A percentile compares a stretch with the other conserved stretches of the same genome.
These are phyloP conservation scores for Ciconia maguari DNA, from an alignment of 2,113 vertebrate genomes.

Conservation along the genomic window DNA sequence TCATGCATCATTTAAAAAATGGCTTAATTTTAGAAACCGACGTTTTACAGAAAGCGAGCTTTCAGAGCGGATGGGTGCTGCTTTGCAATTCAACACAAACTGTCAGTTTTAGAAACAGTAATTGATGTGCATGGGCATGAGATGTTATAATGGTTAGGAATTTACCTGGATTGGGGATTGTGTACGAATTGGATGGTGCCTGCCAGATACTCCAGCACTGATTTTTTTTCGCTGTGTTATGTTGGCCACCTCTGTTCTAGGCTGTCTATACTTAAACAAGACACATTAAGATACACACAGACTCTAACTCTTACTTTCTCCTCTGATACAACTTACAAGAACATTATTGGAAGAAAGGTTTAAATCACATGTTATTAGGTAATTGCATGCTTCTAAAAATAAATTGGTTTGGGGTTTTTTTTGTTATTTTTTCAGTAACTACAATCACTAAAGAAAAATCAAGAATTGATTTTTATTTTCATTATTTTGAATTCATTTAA, in stretches of 20 bases:
- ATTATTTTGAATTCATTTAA: not conserved
- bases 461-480: not conserved
- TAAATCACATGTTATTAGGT: too few species aligned
- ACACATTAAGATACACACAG: not conserved
- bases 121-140: not conserved
- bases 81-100: not conserved
- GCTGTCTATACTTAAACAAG: not conserved
- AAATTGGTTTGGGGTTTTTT: not conserved
- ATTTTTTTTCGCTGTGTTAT: not conserved
- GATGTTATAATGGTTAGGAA: not conserved
- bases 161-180: not conserved
- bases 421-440: not conserved
- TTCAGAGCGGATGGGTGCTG: not conserved
- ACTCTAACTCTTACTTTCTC: not conserved
- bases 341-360: not conserved
- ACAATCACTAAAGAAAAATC: not conserved
- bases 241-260: not conserved
- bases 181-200: not conserved
- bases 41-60: not conserved
- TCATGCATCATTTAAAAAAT: not conserved
- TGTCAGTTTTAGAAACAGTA: not conserved
- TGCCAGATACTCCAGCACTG: too few species aligned
- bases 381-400: not conserved
- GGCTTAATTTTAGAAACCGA: not conserved
- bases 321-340: not conserved